These are phyloP conservation scores for Pseudomyrmex flavicornis DNA, from an alignment of 1,140 invertebrate genomes.

Conservation along the genomic window DNA sequence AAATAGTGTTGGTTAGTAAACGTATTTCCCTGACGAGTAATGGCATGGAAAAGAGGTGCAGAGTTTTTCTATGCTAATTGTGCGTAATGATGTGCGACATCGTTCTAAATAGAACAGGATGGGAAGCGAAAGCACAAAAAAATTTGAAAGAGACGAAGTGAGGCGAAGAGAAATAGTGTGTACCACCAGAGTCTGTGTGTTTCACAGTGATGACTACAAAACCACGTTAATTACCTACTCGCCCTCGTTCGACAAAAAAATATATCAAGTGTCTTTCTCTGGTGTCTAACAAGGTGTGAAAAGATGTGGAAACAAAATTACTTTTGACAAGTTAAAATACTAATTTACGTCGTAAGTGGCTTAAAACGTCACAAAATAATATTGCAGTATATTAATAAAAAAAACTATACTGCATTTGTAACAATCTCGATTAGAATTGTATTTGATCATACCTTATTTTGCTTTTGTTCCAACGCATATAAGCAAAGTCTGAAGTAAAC, in stretches of 20 bases:
- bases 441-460: not conserved
- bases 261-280: constrained; percentile 31
- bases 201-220: constrained; percentile 52
- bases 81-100: constrained; percentile 55
- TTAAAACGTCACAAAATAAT: not conserved
- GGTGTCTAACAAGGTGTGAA: not conserved
- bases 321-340: not conserved
- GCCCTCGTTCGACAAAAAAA: constrained; percentile 22
- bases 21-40: constrained; percentile 63
- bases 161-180: constrained; percentile 11
- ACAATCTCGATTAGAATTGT: constrained; percentile 5
- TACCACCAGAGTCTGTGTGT: constrained; percentile 1
- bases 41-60: constrained; percentile 58
- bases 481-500: not conserved
- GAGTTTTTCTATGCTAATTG: constrained; percentile 68
- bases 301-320: constrained; percentile 23
- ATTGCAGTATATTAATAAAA: too few relatives aligned
- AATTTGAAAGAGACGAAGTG: constrained; percentile 16
- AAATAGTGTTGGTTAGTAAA: constrained; percentile 13
- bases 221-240: constrained; percentile 62
- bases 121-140: constrained; percentile 19
- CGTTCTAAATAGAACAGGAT: constrained; percentile 27
- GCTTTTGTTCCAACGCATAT: not conserved
- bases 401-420: not conserved
- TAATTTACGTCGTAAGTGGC: not conserved